Evolutionary conservation across 1,140 invertebrate genomes (phyloP), one percentile per base, ranked within the genome.

Genomic region (Pomacea maculata): DNA sequence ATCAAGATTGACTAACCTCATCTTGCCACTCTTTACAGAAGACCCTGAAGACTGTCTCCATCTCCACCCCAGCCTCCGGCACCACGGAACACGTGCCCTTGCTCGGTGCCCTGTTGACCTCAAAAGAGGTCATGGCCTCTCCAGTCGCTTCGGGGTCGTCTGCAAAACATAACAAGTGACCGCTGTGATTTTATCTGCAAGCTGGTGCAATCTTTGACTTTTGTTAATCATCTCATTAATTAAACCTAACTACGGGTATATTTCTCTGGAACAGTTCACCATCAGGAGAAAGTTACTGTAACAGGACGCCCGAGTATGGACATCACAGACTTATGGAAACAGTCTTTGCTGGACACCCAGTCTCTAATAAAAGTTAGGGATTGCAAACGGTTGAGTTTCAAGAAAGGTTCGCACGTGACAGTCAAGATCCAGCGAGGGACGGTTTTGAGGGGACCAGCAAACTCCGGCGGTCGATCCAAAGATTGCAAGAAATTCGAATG

Each of bases 11-110:
- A 61, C 81, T 82, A 21, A 86, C 85, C 78, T 84, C 75, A 79
- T 87, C 87, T 61, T 79, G 70, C 86, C 86, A 87, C n/a, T 82
- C 85, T 15, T 78, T 68, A 65, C 87, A 88, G 73, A 84, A 85
- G 19, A 86, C 83, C n/a, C 45, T 83, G 75, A 87, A 88, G 19
- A 73, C 54, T 11, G 85, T 87, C 55, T 85, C 75, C 61, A 85
- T 73, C 74, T 86, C 84, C 15, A 82, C 61, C 0, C 85, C 86
- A 7, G 61, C 25, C 11, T 52, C 10, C 5, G 85, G 85, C 21
- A 14, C 25, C 15, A 88, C 76, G 45, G 82, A 82, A 74, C 87
- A 88, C 10, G 55, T 76, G 6, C 87, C 87, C 57, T 78, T 78
- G 8, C 61, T 79, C 8, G 87, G 87, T 67, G 82, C 82, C 25